Evolutionary conservation across 2,888 invertebrate genomes (phyloP), one percentile per base, ranked within the genome.

Genomic region (Tillus elongatus): DNA sequence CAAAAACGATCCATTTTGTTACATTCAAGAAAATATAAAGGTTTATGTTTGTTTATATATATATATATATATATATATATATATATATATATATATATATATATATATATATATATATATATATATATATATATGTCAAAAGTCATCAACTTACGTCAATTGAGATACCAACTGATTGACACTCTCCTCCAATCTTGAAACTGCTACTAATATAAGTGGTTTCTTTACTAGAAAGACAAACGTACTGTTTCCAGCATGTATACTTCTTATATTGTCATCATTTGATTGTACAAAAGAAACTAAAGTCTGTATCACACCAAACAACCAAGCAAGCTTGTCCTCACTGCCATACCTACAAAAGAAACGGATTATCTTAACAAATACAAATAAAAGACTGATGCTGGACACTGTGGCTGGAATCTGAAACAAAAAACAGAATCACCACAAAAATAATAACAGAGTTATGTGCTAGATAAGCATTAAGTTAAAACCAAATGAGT

Each of bases 221-320:
- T 88, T 88, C 53, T 88, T 85, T 2, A 85, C 78, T 36, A 93
- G 69, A 66, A 98, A 98, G 15, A 92, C 92, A 56, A 95, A 86
- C 58, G 82, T 84, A 40, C 89, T 85, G 46, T 85, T 80, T 2
- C 83, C 85, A 0, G 92, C 87, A 46, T 79, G 80, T 30, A 96
- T 85, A 8, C 83, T 88, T 45, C 84, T 76, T 42, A 98, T 79
- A 45, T 79, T 79, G 68, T 95, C 93, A 56, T 82, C 80, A 44
- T 79, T 79, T 45, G 79, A 80, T 58, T 90, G 85, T 0, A 92
- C 85, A 50, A 90, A 86, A 46, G 91, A 91, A 2, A 91, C 90
- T 45, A 96, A 64, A 0, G 93, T 95, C 65, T 92, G 91, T 70
- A 93, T 87, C 1, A 96, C 88, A 10, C 96, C 95, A 69, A 92